Evolutionary conservation across 2,113 vertebrate genomes (phyloP), one percentile per base, ranked within the genome.

Genomic region (Rhombomys opimus): DNA sequence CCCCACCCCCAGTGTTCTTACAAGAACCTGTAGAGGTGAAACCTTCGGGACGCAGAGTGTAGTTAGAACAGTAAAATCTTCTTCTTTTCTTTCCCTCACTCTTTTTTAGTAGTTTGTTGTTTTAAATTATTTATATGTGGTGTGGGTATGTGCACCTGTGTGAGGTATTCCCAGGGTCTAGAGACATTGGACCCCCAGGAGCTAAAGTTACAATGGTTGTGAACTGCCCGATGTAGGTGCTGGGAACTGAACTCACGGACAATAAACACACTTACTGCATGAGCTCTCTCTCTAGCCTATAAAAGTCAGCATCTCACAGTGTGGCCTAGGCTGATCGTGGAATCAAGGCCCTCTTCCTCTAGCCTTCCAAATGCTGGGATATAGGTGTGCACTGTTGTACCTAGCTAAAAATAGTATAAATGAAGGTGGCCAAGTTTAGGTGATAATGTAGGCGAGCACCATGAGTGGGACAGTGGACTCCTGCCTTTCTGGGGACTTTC

Each of bases 401-500:
- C 38, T 14, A 17, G 57, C 81, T 61, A 84, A 84, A 81, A 81
- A 57, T 23, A 23, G 10, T 12, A 59, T 1, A 75, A 68, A 22
- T 73, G 27, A 82, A 73, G 73, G 81, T 73, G 57, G 46, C 9
- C 52, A 18, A 59, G 30, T 11, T 59, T 32, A 18, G 70, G 17
- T 46, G 0, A 20, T 9, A 4, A 22, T 7, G 15, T 6, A 15
- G 27, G 0, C 30, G 70, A 18, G 38, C 13, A 35, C 22, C 4
- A 20, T 32, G 32, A 46, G 91, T 27, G 27, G 54, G 35, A 22
- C 13, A 2, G 59, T 7, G 52, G 52, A 23, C 54, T 84, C 35
- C 57, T 61, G 12, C 59, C 23, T 41, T 9, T n/a, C 11, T 7
- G 35, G 54, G 38, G 38, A 4, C 63, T 35, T 57, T n/a, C 20